Conservation (phyloP, 2,113 vertebrate species). For the Marcusenius ussheri region DNA sequence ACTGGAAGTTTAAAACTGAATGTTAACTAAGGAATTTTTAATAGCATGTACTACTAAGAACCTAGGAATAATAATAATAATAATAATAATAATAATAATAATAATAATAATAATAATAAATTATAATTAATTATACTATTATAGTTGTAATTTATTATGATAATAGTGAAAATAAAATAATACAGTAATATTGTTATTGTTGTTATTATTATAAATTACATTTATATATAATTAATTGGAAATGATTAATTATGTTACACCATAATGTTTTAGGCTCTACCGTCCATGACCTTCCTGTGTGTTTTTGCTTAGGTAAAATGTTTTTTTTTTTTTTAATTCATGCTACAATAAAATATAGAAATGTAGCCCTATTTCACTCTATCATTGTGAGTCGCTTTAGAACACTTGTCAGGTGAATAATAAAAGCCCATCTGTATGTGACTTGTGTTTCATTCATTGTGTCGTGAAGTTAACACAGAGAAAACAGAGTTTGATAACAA, state of each 20-base stretch:
- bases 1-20: not conserved
- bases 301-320: not conserved
- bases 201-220: not conserved
- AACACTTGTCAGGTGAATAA: not conserved
- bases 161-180: not conserved
- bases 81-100: not conserved
- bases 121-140: not conserved
- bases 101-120: not conserved
- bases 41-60: not conserved
- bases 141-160: not conserved
- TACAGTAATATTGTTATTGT: not conserved
- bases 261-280: not conserved
- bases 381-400: not conserved
- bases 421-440: not conserved
- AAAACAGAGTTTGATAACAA: slow-evolving; percentile 24
- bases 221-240: not conserved
- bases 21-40: not conserved
- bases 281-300: not conserved
- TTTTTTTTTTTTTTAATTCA: not conserved
- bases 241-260: not conserved
- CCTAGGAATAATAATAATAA: not conserved
- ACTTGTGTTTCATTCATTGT: not conserved
- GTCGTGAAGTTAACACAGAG: not conserved
- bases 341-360: not conserved
- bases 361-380: not conserved